A percentile compares a stretch with the other conserved stretches of the same genome.
phyloP scores from a whole-genome alignment of 1,140 invertebrate genomes.

The Cyclina sinensis region DNA sequence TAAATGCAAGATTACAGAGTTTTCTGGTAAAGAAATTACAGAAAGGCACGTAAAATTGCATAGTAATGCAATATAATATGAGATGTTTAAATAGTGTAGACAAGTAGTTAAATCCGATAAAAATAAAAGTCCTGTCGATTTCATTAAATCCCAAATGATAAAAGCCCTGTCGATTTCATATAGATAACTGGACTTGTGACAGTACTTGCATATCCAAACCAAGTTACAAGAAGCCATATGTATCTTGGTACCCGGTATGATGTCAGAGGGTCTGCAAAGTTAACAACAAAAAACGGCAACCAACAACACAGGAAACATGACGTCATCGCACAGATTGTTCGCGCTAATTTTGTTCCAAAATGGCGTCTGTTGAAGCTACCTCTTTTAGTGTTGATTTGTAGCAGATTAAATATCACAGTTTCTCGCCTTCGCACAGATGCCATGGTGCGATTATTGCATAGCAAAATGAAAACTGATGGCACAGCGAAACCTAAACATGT shows the following conservation, averaged over 20 bases:
- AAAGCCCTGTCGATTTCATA: slow-evolving; percentile 23
- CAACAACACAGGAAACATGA: not conserved
- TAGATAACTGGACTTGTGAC: slow-evolving; percentile 18
- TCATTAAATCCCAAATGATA: not conserved
- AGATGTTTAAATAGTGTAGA: no score
- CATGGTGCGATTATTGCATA: slow-evolving; percentile 30
- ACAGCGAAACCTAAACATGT: not conserved
- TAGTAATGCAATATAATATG: no score
- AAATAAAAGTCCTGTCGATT: not conserved
- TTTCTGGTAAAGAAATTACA: not conserved
- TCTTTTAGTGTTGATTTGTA: slow-evolving; percentile 46
- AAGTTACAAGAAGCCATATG: slow-evolving; percentile 39
- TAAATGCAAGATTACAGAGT: no score
- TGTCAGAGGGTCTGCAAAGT: slow-evolving; percentile 16
- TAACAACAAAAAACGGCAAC: slow-evolving; percentile 35
- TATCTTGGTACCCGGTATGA: slow-evolving; percentile 55
- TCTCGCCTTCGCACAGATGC: slow-evolving; percentile 6
- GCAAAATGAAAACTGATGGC: slow-evolving; percentile 12
- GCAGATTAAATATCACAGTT: slow-evolving; percentile 15
- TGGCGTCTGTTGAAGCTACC: slow-evolving; percentile 31
- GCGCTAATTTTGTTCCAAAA: slow-evolving; percentile 57
- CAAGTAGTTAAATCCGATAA: no score
- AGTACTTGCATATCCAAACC: slow-evolving; percentile 38
- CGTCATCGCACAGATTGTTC: slow-evolving; percentile 21
- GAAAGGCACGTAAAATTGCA: not conserved